Base-by-base conservation (phyloP, 2,888 invertebrate genomes). In the Xanthia togata region DNA sequence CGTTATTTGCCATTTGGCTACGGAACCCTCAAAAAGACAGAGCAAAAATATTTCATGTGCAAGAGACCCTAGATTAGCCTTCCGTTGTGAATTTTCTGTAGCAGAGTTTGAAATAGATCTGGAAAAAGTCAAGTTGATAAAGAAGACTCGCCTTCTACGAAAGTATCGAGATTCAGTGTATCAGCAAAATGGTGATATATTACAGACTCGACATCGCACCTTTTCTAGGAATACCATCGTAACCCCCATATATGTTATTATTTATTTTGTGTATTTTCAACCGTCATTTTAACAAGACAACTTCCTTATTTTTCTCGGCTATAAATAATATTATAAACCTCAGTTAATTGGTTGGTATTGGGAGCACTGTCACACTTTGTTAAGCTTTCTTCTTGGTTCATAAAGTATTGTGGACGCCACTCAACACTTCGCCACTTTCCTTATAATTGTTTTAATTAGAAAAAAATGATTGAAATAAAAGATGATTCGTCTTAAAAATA, bases 361-460 rank as follows among this genome's bases (percentile, higher is more conserved):
- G 79, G 81, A 80, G 69, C 84, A 86, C 77, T 89, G 88, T 91
- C 90, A 84, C 89, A 89, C 87, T 89, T 90, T 88, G 91, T 90
- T 91, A 89, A 89, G 87, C 84, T 88, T 83, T 85, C 88, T 88
- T 85, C 83, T 85, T 81, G 87, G 84, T 82, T 83, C 87, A 88
- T 90, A 90, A 89, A 89, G 84, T 89, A 82, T 76, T 76, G 76
- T 75, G 87, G 87, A 85, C 84, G 83, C 79, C 79, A 75, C 79
- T 81, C 81, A 76, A 82, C 79, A 84, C 72, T 82, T 72, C 74
- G 82, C 73, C 82, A 89, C 86, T 87, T 89, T 89, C 69, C 64
- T 75, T 77, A 59, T 83, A 81, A 84, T 83, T 73, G 59, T 87
- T 90, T 91, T 91, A 92, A 92, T 91, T 90, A 89, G 8, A 89